Conservation (phyloP, 1,140 invertebrate genomes). For the Centruroides sculpturatus region DNA sequence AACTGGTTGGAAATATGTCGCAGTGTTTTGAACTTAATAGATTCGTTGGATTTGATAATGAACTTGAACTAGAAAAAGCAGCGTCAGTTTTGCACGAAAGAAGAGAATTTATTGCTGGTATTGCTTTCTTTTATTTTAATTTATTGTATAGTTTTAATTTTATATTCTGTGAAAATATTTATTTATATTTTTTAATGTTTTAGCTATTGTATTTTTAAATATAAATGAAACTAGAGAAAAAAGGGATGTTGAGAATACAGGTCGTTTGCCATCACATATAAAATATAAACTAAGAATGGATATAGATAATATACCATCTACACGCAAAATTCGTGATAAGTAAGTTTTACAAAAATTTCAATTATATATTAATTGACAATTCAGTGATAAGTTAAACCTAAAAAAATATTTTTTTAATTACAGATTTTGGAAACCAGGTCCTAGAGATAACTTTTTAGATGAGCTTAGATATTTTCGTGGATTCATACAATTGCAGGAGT, state of each 20-base stretch:
- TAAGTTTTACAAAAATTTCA: neutral
- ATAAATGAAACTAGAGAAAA: neutral
- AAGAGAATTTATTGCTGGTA: slow-evolving; percentile 28
- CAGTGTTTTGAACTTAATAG: slow-evolving; percentile 27
- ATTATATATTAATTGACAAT: neutral
- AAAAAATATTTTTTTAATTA: neutral
- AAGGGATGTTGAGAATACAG: neutral
- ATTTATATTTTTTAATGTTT: no score
- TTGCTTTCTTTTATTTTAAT: neutral
- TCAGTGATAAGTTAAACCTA: neutral
- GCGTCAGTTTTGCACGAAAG: slow-evolving; percentile 20
- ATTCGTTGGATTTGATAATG: slow-evolving; percentile 24
- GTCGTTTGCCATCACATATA: slow-evolving; percentile 27
- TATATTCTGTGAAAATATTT: neutral
- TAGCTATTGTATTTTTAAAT: neutral
- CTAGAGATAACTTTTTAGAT: slow-evolving; percentile 29
- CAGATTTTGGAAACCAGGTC: slow-evolving; percentile 30
- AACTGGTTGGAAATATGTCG: slow-evolving; percentile 26
- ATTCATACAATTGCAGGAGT: slow-evolving; percentile 34
- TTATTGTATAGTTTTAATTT: neutral
- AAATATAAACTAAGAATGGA: slow-evolving; percentile 34
- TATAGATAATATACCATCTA: slow-evolving; percentile 31
- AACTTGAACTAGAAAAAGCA: slow-evolving; percentile 23
- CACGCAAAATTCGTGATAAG: slow-evolving; percentile 8
- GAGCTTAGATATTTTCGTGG: slow-evolving; percentile 33